These are phyloP conservation scores for Lanius ludovicianus DNA, from an alignment of 2,113 vertebrate genomes.

Conservation along the genomic window DNA sequence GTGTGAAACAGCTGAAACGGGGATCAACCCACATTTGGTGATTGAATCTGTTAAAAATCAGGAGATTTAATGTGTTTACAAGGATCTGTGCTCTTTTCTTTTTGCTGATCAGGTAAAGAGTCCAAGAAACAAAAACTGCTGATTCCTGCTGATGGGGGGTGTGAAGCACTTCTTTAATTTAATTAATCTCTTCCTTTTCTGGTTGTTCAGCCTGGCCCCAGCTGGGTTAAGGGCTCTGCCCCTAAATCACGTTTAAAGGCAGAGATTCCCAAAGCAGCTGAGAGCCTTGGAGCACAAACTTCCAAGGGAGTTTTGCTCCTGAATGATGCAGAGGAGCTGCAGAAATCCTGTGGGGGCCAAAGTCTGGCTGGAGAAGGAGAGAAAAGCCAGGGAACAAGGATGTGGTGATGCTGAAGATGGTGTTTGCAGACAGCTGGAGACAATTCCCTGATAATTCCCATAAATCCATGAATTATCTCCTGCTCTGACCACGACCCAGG, in stretches of 20 bases:
- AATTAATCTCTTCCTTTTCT: background rate
- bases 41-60: background rate
- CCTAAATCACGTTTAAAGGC: background rate
- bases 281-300: background rate
- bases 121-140: background rate
- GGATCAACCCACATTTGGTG: too few species aligned
- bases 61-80: accelerated
- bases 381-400: accelerated
- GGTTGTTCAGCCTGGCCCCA: background rate
- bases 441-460: background rate
- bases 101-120: background rate
- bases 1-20: background rate
- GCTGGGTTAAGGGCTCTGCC: background rate
- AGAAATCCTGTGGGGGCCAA: background rate
- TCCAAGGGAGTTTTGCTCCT: background rate
- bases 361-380: background rate
- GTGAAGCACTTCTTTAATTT: background rate
- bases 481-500: background rate
- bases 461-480: background rate
- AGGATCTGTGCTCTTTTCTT: background rate
- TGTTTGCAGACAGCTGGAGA: background rate
- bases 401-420: background rate
- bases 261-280: background rate
- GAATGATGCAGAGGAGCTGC: accelerated
- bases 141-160: background rate